Evolutionary conservation across 2,888 invertebrate genomes (phyloP), one percentile per base, ranked within the genome.

Genomic region (Zele albiditarsus): DNA sequence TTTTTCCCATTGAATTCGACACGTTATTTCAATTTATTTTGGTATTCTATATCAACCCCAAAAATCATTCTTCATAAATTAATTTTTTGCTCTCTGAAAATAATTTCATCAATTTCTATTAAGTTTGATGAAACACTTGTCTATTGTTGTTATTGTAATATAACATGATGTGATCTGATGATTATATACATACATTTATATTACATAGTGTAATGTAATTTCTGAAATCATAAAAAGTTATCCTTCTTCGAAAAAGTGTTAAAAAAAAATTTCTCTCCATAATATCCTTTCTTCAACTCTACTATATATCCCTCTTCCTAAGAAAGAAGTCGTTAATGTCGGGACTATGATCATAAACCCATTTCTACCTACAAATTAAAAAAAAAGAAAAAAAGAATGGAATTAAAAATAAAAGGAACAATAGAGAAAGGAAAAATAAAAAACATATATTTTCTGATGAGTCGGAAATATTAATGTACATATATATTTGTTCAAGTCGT

Each of bases 181-280:
- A 20, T 53, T 20, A 23, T 42, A 42, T 8, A 53, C 10, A 8
- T 20, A 53, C 5, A 53, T 53, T 6, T 20, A 53, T 20, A 20
- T n/a, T 75, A 71, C 69, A 73, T 25, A 20, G 20, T 8, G 6
- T 20, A 53, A 53, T 60, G 60, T 6, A 68, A 53, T 68, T 57
- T 68, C 16, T 25, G n/a, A 68, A 53, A 68, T 68, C 68, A 53
- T 68, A 68, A 68, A 67, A 68, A 33, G 2, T 53, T 53, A 28
- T 68, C 57, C 33, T 68, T 68, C 68, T 68, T 28, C 68, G 68
- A 68, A 68, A 68, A 31, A 57, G 60, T 28, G 27, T 57, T 53
- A 57, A 28, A 23, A 67, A 67, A 33, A 33, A 57, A 57, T 68
- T 53, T 53, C 57, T 57, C 31, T 53, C 14, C 23, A n/a, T 53